phyloP scores from a whole-genome alignment of 2,113 vertebrate genomes.

The Ptyas mucosa region DNA sequence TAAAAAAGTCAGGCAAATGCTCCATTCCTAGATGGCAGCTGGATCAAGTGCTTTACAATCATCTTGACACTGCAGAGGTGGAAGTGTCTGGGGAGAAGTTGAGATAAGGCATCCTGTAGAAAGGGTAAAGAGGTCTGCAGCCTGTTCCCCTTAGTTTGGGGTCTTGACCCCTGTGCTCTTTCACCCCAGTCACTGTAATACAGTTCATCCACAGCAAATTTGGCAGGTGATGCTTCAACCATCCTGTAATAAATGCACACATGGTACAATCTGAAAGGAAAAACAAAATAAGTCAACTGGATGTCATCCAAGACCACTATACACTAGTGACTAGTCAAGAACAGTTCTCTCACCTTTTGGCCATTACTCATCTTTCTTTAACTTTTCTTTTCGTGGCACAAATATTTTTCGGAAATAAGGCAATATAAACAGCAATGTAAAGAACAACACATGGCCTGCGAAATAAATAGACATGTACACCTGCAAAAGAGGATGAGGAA shows the following conservation, averaged over 20 bases:
- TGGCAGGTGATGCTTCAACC: constrained; percentile 64
- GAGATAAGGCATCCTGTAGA: constrained; percentile 72
- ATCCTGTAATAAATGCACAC: constrained; percentile 59
- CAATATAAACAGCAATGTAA: constrained; percentile 74
- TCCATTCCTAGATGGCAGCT: constrained; percentile 50
- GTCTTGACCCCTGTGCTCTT: constrained; percentile 64
- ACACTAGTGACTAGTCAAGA: background rate
- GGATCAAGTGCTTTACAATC: constrained; percentile 64
- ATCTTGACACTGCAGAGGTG: constrained; percentile 57
- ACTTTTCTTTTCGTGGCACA: constrained; percentile 84
- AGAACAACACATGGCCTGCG: constrained; percentile 85
- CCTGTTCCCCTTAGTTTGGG: constrained; percentile 48
- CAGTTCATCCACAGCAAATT: constrained; percentile 52
- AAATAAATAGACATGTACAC: constrained; percentile 92
- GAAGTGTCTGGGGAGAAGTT: constrained; percentile 57
- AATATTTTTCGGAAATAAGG: constrained; percentile 83
- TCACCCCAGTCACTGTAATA: constrained; percentile 38
- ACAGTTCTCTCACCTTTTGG: constrained; percentile 52
- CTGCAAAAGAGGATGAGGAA: constrained; percentile 60
- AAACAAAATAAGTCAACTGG: background rate
- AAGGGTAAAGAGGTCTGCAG: constrained; percentile 52
- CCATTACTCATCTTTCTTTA: constrained; percentile 71
- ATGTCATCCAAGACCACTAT: accelerated
- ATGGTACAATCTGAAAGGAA: constrained; percentile 63
- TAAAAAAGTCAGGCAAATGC: constrained; percentile 74